These are phyloP conservation scores for Oncorhynchus nerka DNA, from an alignment of 2,113 vertebrate genomes.

Conservation along the genomic window DNA sequence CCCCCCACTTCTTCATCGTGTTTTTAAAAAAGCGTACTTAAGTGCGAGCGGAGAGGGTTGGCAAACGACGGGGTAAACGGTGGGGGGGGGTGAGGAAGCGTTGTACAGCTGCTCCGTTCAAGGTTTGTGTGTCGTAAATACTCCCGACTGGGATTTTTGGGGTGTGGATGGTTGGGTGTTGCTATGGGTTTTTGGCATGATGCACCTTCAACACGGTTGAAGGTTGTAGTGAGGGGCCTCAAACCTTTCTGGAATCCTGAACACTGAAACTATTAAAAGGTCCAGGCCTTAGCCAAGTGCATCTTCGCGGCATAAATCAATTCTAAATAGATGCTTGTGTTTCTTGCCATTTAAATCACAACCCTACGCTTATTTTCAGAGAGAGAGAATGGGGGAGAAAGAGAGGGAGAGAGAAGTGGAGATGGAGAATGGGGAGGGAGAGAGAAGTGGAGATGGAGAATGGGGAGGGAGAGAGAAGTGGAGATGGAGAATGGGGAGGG, in stretches of 20 bases:
- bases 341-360: constrained; percentile 60
- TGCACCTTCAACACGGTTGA: neutral
- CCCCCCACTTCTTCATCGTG: neutral
- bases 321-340: constrained; percentile 9
- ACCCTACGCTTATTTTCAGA: constrained; percentile 59
- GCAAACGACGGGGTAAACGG: neutral
- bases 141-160: neutral
- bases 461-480: neutral
- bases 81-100: neutral
- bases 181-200: neutral
- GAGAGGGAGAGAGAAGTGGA: neutral
- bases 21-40: constrained; percentile 32
- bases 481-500: constrained; percentile 12
- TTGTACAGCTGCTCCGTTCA: constrained; percentile 23
- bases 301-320: constrained; percentile 16
- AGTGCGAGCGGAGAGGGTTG: neutral
- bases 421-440: constrained; percentile 16
- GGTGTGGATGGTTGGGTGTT: neutral
- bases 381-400: neutral
- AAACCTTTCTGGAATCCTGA: no score
- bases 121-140: neutral
- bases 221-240: no score
- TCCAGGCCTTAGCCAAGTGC: neutral
- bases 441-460: neutral
- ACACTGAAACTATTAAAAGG: neutral